A percentile compares a stretch with the other conserved stretches of the same genome.
phyloP scores from a whole-genome alignment of 2,113 vertebrate genomes.

The Microtus ochrogaster region DNA sequence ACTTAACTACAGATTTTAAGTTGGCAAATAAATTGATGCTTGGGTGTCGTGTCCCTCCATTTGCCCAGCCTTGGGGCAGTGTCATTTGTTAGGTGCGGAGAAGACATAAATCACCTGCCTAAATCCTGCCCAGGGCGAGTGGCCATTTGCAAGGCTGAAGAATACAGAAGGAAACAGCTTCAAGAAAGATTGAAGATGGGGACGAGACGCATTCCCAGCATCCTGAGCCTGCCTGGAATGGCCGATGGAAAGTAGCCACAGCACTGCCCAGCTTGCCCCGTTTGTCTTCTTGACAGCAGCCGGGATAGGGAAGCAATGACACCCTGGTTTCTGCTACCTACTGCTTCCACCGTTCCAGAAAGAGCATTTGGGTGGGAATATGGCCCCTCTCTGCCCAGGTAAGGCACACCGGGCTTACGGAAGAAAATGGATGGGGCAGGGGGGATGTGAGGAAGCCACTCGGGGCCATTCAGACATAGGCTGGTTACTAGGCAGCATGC shows the following conservation, averaged over 20 bases:
- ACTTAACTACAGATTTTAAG: conserved; percentile 67
- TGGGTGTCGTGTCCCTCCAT: conserved; percentile 27
- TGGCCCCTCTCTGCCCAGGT: background rate
- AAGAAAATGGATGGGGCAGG: background rate
- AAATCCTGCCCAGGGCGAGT: conserved; percentile 49
- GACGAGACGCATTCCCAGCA: background rate
- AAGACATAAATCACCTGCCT: conserved; percentile 69
- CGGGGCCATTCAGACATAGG: background rate
- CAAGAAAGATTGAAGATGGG: conserved; percentile 49
- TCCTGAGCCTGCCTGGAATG: conserved; percentile 10
- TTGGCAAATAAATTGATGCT: conserved; percentile 36
- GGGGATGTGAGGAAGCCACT: background rate
- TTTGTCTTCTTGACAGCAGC: conserved; percentile 59
- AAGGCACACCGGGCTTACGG: background rate
- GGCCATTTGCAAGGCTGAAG: conserved; percentile 63
- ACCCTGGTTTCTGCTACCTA: background rate
- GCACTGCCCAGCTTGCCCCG: background rate
- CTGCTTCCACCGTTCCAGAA: background rate
- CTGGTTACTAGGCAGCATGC: background rate
- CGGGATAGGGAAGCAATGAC: background rate
- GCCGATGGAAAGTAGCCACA: background rate
- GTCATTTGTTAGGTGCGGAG: conserved; percentile 54
- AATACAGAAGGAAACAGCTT: conserved; percentile 63
- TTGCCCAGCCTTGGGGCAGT: conserved; percentile 26
- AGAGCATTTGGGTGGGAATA: background rate